Evolutionary conservation across 2,113 vertebrate genomes (phyloP), one percentile per base, ranked within the genome.

Genomic region (Hyperoodon ampullatus): DNA sequence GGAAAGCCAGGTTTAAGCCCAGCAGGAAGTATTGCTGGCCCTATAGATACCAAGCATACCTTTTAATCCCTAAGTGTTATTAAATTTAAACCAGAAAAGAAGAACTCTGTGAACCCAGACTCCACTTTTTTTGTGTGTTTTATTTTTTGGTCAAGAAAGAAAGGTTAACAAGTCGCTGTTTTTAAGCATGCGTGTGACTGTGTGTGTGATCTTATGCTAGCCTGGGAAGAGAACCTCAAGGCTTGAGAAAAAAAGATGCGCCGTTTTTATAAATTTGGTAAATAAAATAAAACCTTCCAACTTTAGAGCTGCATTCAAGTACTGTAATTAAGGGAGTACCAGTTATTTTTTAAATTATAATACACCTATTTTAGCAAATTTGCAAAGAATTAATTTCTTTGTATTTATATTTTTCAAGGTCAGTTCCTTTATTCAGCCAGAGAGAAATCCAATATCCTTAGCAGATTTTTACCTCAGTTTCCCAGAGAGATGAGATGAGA

Each of bases 381-480:
- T 83, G 14, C 39, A 84, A 60, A 89, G 68, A 88, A 68, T 86
- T 92, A 47, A 28, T 93, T 93, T 50, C 10, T 90, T 83, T 94
- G 60, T 47, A 71, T 35, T 85, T 95, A 21, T 81, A 13, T 44
- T 94, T 92, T 90, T 86, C 50, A 85, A 85, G 72, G 66, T 44
- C 60, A 71, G 14, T 85, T 70, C 55, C 60, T 94, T 50, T 94
- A 23, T 50, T 74, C 44, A 60, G 35, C 24, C 58, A 77, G 55
- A 94, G 80, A n/a, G 42, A 94, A 96, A 63, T 35, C 26, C 23
- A 39, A 24, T 77, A 85, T 77, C 33, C 50, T 88, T 39, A 85
- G 28, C 44, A 90, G 88, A 83, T 30, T 95, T 88, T 89, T 93
- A 80, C 44, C 66, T 75, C 23, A 35, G 44, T 86, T 93, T 81